phyloP scores from a whole-genome alignment of 2,797 vertebrate species.

The Lemur catta region DNA sequence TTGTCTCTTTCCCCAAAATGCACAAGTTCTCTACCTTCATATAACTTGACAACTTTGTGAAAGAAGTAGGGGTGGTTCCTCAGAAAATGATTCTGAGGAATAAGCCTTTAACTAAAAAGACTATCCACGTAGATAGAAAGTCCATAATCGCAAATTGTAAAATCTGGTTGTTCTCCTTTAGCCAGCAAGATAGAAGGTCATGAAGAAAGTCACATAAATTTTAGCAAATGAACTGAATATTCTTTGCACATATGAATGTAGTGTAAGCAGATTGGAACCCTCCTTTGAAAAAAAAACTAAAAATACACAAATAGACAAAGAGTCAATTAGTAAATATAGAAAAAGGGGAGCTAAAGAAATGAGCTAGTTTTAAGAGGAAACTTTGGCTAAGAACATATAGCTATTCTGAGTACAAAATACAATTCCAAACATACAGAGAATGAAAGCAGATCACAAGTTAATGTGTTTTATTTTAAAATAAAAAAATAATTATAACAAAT shows the following conservation, averaged over 20 bases:
- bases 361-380: background rate
- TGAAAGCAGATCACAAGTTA: background rate
- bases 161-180: background rate
- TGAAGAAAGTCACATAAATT: background rate
- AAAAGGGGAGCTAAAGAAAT: background rate
- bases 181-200: background rate
- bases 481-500: background rate
- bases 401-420: background rate
- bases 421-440: background rate
- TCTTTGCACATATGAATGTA: background rate
- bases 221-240: background rate
- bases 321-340: background rate
- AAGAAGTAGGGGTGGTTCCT: background rate
- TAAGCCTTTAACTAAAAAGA: background rate
- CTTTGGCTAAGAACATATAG: background rate
- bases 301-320: background rate
- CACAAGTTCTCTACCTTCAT: background rate
- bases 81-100: background rate
- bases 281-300: background rate
- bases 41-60: background rate
- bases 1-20: background rate
- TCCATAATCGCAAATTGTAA: background rate
- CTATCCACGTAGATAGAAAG: background rate
- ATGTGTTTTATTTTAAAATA: background rate
- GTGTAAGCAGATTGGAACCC: background rate